phyloP scores from a whole-genome alignment of 2,113 vertebrate genomes.

The Mustelus asterias region DNA sequence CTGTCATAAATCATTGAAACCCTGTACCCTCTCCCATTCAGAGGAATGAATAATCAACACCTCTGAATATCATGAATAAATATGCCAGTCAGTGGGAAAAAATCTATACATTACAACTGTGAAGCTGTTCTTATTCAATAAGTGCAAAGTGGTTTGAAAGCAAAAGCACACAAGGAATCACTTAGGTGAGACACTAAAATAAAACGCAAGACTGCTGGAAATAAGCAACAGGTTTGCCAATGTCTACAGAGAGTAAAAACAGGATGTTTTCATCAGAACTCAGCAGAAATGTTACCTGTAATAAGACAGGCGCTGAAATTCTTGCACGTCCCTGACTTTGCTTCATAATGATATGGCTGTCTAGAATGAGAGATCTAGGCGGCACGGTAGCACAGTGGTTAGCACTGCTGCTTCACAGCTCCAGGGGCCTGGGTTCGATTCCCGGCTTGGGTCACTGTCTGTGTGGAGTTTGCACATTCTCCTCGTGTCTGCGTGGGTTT shows the following conservation, averaged over 20 bases:
- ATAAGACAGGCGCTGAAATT: not conserved
- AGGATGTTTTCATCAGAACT: not conserved
- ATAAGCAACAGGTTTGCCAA: not conserved
- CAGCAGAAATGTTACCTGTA: not conserved
- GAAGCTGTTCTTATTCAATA: not conserved
- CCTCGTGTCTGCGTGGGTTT: too few relatives aligned
- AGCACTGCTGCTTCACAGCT: too few relatives aligned
- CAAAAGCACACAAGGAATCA: not conserved
- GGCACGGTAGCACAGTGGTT: too few relatives aligned
- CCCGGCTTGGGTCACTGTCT: too few relatives aligned
- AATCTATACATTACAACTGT: not conserved
- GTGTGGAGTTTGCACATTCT: too few relatives aligned
- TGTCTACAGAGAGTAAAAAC: not conserved
- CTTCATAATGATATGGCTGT: not conserved
- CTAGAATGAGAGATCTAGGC: not conserved
- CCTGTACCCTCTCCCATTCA: not conserved
- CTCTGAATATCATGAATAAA: slow-evolving; percentile 8
- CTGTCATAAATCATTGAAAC: not conserved
- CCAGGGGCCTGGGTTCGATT: too few relatives aligned
- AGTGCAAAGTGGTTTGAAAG: not conserved
- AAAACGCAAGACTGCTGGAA: not conserved
- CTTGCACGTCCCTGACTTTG: not conserved
- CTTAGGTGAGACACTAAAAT: not conserved
- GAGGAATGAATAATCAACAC: not conserved
- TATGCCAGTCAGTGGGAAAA: not conserved